phyloP scores from a whole-genome alignment of 2,113 vertebrate species.

The Anoura caudifer region DNA sequence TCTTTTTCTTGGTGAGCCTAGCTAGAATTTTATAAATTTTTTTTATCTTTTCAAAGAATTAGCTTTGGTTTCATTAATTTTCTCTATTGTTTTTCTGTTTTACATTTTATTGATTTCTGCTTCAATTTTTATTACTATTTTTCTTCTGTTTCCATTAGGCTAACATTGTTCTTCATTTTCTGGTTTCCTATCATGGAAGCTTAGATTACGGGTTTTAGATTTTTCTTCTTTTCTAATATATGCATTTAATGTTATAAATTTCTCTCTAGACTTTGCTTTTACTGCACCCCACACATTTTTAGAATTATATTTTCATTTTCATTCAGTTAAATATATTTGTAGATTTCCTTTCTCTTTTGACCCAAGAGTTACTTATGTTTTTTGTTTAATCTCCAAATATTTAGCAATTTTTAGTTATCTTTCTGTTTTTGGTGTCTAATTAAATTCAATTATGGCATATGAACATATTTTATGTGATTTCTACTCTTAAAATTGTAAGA shows the following conservation, averaged over 20 bases:
- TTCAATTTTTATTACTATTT: not conserved
- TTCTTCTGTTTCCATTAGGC: not conserved
- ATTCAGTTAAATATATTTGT: not conserved
- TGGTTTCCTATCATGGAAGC: not conserved
- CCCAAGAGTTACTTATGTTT: not conserved
- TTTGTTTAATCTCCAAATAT: not conserved
- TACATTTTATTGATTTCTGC: not conserved
- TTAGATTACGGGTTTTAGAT: not conserved
- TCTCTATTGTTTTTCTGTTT: not conserved
- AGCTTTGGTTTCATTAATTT: not conserved
- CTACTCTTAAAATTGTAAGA: not conserved
- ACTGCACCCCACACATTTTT: not conserved
- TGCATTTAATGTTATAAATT: not conserved
- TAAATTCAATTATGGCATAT: not conserved
- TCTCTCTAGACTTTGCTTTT: not conserved
- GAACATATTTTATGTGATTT: not conserved
- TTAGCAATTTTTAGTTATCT: not conserved
- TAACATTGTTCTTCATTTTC: not conserved
- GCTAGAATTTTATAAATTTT: not conserved
- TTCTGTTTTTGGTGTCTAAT: not conserved
- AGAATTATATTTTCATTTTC: not conserved
- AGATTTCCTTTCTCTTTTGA: not conserved
- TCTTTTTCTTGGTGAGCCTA: not conserved
- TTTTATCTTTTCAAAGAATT: not conserved
- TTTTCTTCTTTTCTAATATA: not conserved